Percentiles rank a stretch among this genome's conserved stretches.
These are phyloP conservation scores for Eretmochelys imbricata DNA, from an alignment of 2,113 vertebrate species.

Conservation along the genomic window DNA sequence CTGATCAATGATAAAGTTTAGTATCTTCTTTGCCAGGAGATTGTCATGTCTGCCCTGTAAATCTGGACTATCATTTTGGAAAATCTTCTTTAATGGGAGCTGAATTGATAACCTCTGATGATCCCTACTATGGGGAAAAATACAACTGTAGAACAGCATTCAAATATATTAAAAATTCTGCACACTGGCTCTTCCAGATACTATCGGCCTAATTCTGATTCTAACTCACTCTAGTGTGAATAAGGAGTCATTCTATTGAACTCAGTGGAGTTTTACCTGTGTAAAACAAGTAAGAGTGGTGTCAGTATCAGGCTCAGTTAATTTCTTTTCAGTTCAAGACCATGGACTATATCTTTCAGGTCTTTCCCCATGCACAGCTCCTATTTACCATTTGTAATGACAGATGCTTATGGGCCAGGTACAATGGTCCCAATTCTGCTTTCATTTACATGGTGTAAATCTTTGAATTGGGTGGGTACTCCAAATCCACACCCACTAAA, in stretches of 20 bases:
- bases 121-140: constrained; percentile 16
- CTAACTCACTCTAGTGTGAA: constrained; percentile 60
- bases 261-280: not conserved
- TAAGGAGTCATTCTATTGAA: not conserved
- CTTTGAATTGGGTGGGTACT: not conserved
- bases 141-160: constrained; percentile 44
- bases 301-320: constrained; percentile 49
- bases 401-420: not conserved
- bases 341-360: not conserved
- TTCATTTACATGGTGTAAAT: not conserved
- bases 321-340: constrained; percentile 27
- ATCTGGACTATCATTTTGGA: constrained; percentile 60
- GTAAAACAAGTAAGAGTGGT: constrained; percentile 20
- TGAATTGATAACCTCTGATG: constrained; percentile 53
- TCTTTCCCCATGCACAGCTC: constrained; percentile 10
- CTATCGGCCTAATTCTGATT: constrained; percentile 57
- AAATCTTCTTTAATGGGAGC: constrained; percentile 58
- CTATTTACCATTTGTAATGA: not conserved
- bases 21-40: constrained; percentile 64
- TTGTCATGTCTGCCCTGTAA: constrained; percentile 70
- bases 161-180: constrained; percentile 16
- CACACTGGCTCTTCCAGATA: not conserved
- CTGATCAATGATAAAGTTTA: constrained; percentile 48
- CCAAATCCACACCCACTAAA: not conserved
- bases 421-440: not conserved